phyloP scores from a whole-genome alignment of 2,113 vertebrate genomes.

The Butorides virescens region DNA sequence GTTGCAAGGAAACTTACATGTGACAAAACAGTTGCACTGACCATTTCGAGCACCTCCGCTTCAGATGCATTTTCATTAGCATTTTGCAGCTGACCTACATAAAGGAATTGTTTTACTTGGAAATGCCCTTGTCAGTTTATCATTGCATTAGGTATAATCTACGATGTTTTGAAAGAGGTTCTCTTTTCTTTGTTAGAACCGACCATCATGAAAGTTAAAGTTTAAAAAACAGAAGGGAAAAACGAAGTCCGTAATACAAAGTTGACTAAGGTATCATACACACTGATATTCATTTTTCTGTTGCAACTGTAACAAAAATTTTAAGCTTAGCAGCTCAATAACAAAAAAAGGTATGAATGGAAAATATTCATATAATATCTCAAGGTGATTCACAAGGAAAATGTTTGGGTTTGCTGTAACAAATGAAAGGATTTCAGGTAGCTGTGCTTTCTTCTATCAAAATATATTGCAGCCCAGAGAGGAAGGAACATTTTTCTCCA shows the following conservation, averaged over 20 bases:
- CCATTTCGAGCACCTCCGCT: background rate
- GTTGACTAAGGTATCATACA: background rate
- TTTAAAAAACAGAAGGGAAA: background rate
- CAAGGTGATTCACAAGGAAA: background rate
- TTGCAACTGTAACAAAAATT: background rate
- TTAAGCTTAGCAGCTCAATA: background rate
- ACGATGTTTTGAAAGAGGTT: background rate
- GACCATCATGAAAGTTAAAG: background rate
- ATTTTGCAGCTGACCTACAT: slow-evolving; percentile 26
- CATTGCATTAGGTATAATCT: background rate
- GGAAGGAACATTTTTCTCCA: background rate
- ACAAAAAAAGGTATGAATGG: background rate
- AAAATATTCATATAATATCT: background rate
- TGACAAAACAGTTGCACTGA: background rate
- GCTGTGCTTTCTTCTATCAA: background rate
- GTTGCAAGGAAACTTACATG: background rate
- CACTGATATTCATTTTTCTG: background rate
- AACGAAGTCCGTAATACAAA: background rate
- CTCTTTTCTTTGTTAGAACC: background rate
- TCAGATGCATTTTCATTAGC: background rate
- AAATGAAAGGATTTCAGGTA: background rate
- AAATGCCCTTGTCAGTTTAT: background rate
- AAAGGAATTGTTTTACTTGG: slow-evolving; percentile 30
- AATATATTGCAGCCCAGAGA: background rate
- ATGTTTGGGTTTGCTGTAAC: background rate